Conservation (phyloP, 1,140 invertebrate species). For the Sycophila sp. region DNA sequence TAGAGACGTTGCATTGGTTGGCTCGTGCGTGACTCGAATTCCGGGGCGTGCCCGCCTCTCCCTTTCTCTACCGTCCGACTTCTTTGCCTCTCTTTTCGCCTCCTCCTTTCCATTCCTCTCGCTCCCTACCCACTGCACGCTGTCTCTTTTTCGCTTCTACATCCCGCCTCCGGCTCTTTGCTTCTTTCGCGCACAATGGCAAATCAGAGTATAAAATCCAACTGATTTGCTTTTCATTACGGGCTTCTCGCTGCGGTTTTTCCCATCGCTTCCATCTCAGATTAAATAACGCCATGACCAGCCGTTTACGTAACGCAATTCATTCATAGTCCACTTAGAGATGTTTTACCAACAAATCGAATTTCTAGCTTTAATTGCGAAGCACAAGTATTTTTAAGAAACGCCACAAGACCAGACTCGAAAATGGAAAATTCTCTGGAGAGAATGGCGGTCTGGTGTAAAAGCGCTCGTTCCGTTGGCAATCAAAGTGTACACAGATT, state of each 20-base stretch:
- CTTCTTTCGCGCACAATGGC: slow-evolving; percentile 2
- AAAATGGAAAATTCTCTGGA: no score
- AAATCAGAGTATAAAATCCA: slow-evolving; percentile 28
- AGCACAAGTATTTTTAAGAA: no score
- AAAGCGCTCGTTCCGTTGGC: no score
- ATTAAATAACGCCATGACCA: background rate
- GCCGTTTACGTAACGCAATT: no score
- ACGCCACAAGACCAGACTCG: no score
- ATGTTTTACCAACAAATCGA: no score
- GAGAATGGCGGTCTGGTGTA: no score
- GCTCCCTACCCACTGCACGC: background rate
- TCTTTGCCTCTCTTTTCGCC: background rate
- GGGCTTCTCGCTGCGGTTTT: background rate
- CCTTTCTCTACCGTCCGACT: background rate
- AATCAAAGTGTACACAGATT: slow-evolving; percentile 7
- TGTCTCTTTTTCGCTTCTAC: slow-evolving; percentile 3
- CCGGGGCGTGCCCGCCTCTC: no score
- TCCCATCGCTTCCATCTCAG: background rate
- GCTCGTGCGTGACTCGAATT: slow-evolving; percentile 30
- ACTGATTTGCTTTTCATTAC: slow-evolving; percentile 17
- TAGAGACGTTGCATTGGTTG: slow-evolving; percentile 33
- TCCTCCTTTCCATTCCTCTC: background rate
- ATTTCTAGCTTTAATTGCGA: no score
- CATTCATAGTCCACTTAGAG: no score
- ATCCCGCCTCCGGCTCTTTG: background rate